Base-by-base conservation (phyloP, 2,888 invertebrate species). In the Caenorhabditis uteleia region DNA sequence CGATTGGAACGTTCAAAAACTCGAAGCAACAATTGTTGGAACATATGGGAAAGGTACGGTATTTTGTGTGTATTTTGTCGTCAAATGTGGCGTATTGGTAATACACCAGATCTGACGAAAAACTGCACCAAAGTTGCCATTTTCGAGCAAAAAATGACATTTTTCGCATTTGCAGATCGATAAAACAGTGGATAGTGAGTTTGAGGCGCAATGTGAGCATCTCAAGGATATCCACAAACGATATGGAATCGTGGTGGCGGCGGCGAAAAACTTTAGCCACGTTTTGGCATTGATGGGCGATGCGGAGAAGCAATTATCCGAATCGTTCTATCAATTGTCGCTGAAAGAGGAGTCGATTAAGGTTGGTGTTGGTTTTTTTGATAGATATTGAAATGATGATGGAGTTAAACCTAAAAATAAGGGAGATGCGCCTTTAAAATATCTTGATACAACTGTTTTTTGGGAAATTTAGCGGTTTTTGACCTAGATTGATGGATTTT, bases 1-100 rank as follows among this genome's bases (percentile, higher is more conserved):
- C 95, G 68, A 91, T 97, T 83, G 94, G 94, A 62, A 95, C 95
- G 0, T 97, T 94, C 85, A 97, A 95, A 85, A 97, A 95, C 84
- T 97, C 97, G 6, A 91, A 92, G 80, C 97, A 98, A 85, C 88
- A 95, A 61, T 90, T 98, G 85, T 91, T 93, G 76, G 97, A 98
- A 84, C 93, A 93, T 84, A 87, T 98, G 54, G 97, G 97, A 18
- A 97, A 94, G 75, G 83, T 83, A 26, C 14, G 2, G 33, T n/a
- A 18, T 10, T 42, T 18, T 50, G 6, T 10, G n/a, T 25, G 3
- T 20, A 21, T 47, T 43, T 12, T 29, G 7, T 12, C 14, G 31
- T 29, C 14, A 29, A 12, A 7, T 29, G 31, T 29, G 31, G 31
- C 31, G 14, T 7, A 7, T 29, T 29, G 31, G 14, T 29, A 29